Conservation (phyloP, 2,888 invertebrate species). For the Digitonthophagus gazella region DNA sequence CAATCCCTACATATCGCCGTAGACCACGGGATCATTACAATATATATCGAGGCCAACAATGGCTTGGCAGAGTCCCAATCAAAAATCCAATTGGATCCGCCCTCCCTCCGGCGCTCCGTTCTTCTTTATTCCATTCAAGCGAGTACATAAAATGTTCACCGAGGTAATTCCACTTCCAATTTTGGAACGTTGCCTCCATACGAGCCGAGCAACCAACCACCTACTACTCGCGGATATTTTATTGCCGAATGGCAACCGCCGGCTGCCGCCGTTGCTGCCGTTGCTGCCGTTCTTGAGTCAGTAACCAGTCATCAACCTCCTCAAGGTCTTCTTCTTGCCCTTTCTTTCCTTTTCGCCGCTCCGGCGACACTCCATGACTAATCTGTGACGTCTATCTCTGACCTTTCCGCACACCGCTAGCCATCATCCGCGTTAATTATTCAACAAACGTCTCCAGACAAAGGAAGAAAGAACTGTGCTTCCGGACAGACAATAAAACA, state of each 20-base stretch:
- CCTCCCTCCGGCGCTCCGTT: neutral
- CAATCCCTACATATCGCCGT: neutral
- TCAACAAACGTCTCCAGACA: neutral
- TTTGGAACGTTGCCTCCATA: slow-evolving; percentile 1
- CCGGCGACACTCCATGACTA: slow-evolving; percentile 21
- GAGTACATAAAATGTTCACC: neutral
- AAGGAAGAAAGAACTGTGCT: neutral
- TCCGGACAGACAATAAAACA: neutral
- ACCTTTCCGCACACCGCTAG: neutral
- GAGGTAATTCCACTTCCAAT: neutral
- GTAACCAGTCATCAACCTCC: slow-evolving; percentile 45
- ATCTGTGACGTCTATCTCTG: slow-evolving; percentile 23
- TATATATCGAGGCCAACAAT: neutral
- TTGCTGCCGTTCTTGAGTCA: slow-evolving; percentile 30
- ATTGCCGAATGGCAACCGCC: slow-evolving; percentile 27
- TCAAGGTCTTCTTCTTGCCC: slow-evolving; percentile 40
- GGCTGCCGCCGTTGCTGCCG: slow-evolving; percentile 24
- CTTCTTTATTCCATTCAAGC: neutral
- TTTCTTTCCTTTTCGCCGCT: slow-evolving; percentile 19
- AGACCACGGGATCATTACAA: neutral
- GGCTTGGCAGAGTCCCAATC: neutral
- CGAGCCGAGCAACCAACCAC: slow-evolving; percentile 18
- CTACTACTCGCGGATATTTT: slow-evolving; percentile 22
- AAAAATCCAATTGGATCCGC: neutral
- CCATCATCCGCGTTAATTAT: neutral